A percentile compares a stretch with the other conserved stretches of the same genome.
Conservation (phyloP, 2,797 vertebrate species). For the Sebastes itinus region DNA sequence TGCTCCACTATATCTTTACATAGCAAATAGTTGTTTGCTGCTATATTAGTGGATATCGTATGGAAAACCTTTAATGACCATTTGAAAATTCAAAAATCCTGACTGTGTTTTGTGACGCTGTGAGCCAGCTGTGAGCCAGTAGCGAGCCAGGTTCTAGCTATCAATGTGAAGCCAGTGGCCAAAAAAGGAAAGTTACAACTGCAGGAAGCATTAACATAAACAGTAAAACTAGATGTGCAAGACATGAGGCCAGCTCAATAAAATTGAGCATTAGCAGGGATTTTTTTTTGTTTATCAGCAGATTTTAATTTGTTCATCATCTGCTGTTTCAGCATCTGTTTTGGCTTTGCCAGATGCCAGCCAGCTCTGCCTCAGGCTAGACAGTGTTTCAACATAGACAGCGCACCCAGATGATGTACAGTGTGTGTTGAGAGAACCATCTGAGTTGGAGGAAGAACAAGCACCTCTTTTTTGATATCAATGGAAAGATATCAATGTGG, state of each 20-base stretch:
- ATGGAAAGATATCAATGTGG: background rate
- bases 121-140: too few species aligned
- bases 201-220: background rate
- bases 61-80: too few species aligned
- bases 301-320: conserved; percentile 21
- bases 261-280: background rate
- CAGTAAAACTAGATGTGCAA: background rate
- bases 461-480: background rate
- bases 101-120: too few species aligned
- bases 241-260: background rate
- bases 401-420: conserved; percentile 17
- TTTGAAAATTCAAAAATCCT: too few species aligned
- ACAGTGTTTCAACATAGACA: background rate
- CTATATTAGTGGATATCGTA: too few species aligned
- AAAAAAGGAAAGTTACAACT: background rate
- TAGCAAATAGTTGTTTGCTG: too few species aligned
- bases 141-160: background rate
- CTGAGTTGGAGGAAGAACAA: background rate
- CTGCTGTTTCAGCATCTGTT: conserved; percentile 34
- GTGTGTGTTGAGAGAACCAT: background rate
- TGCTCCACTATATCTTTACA: too few species aligned
- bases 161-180: background rate
- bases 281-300: conserved; percentile 23
- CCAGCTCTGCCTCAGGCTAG: conserved; percentile 5
- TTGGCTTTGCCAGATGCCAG: conserved; percentile 1